A percentile compares a stretch with the other conserved stretches of the same genome.
These are phyloP conservation scores for Ammospiza nelsoni DNA, from an alignment of 2,113 vertebrate genomes.

Conservation along the genomic window DNA sequence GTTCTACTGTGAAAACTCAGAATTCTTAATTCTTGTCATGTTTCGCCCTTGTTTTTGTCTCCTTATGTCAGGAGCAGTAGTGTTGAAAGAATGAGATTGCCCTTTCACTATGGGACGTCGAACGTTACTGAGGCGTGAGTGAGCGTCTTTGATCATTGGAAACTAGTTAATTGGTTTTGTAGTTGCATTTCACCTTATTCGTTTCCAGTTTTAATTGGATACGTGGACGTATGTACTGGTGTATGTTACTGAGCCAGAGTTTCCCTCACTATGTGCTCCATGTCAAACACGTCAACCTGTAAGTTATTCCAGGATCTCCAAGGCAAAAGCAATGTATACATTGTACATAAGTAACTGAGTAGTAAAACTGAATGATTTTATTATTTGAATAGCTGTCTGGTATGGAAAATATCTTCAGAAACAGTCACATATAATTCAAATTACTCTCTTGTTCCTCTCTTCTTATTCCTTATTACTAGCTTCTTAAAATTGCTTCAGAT, in stretches of 20 bases:
- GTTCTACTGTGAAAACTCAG: neutral
- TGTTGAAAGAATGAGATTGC: neutral
- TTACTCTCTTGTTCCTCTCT: neutral
- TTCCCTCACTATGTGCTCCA: neutral
- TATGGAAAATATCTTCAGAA: neutral
- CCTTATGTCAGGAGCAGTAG: neutral
- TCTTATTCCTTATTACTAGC: constrained; percentile 53
- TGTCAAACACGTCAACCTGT: neutral
- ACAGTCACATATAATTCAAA: neutral
- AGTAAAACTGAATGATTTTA: neutral
- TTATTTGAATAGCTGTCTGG: neutral
- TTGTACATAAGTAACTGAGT: neutral
- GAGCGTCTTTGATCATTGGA: neutral
- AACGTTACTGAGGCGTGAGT: neutral
- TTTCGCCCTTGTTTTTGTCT: neutral
- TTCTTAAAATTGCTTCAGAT: constrained; percentile 81
- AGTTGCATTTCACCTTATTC: neutral
- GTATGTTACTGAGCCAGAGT: neutral
- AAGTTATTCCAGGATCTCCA: neutral
- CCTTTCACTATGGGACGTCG: neutral
- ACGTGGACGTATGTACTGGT: neutral
- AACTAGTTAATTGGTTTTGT: neutral
- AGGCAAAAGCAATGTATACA: neutral
- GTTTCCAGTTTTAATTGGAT: neutral
- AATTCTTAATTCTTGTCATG: neutral